Evolutionary conservation across 2,797 vertebrate species (phyloP).

Genomic region (Amphiprion clarkii): DNA sequence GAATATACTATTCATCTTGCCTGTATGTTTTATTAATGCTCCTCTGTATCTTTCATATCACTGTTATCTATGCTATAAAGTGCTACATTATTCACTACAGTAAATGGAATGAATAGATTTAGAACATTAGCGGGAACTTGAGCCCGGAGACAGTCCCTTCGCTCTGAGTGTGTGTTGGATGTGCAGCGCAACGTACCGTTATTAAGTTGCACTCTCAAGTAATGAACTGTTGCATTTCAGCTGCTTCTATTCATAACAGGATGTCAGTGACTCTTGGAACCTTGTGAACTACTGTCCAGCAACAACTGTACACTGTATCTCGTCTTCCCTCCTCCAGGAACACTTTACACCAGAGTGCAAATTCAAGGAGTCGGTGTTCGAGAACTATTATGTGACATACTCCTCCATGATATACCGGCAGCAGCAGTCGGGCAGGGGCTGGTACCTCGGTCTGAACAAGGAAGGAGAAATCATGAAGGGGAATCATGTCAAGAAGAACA

Average conservation of each 20-base stretch:
- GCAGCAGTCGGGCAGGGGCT: conserved; percentile 97
- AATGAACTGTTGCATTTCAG: conserved; percentile 57
- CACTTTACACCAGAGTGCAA: conserved; percentile 99
- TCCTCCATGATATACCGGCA: conserved; percentile 99
- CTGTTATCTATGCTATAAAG: conserved; percentile 63
- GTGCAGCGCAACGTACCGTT: background rate
- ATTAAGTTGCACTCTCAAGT: conserved; percentile 44
- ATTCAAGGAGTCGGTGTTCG: conserved; percentile 99
- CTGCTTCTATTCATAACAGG: conserved; percentile 29
- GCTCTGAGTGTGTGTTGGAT: conserved; percentile 12
- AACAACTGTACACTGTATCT: conserved; percentile 35
- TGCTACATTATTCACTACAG: conserved; percentile 70
- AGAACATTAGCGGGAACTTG: conserved; percentile 27
- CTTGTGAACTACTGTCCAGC: conserved; percentile 45
- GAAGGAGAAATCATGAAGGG: conserved; percentile 99
- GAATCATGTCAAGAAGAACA: conserved; percentile 99
- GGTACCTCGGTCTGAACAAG: conserved; percentile 99
- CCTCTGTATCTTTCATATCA: conserved; percentile 63
- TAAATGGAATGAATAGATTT: conserved; percentile 66
- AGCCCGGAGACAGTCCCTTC: conserved; percentile 22
- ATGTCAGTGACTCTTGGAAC: conserved; percentile 39
- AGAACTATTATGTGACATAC: conserved; percentile 99
- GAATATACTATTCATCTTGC: conserved; percentile 60
- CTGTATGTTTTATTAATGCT: conserved; percentile 75
- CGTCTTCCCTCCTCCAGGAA: conserved; percentile 87